Evolutionary conservation across 2,113 vertebrate species (phyloP).

Genomic region (Melospiza georgiana): DNA sequence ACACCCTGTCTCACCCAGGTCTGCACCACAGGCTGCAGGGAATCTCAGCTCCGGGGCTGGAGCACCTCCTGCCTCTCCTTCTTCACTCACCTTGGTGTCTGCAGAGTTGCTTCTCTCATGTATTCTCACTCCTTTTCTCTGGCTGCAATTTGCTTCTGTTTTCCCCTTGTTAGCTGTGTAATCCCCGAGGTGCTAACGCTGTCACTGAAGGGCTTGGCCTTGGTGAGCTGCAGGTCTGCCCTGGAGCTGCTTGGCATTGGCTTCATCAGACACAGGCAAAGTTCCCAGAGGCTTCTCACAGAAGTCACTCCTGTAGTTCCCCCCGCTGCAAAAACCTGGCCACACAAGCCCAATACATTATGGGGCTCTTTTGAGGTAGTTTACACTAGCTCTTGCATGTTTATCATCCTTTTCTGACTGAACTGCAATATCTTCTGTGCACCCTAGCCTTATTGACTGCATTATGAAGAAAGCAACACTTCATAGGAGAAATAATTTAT

Average conservation of each 20-base stretch:
- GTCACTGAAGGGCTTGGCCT: rapidly evolving
- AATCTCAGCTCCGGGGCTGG: rapidly evolving
- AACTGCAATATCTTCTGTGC: background rate
- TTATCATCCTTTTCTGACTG: background rate
- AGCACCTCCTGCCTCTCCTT: background rate
- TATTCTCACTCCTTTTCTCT: background rate
- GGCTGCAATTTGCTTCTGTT: background rate
- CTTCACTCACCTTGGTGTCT: background rate
- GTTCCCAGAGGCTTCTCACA: background rate
- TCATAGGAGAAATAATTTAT: background rate
- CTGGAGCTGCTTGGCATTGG: background rate
- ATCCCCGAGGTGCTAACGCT: background rate
- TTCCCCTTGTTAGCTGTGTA: background rate
- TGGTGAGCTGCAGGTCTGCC: rapidly evolving
- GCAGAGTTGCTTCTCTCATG: background rate
- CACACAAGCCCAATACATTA: background rate
- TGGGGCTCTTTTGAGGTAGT: background rate
- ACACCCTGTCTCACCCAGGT: background rate
- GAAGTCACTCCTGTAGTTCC: background rate
- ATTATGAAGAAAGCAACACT: background rate
- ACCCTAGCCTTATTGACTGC: background rate
- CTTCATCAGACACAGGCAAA: background rate
- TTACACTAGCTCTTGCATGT: background rate
- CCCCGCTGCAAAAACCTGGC: background rate
- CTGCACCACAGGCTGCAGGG: rapidly evolving